Evolutionary conservation across 2,113 vertebrate genomes (phyloP), one percentile per base, ranked within the genome.

Genomic region (Aptenodytes forsteri): DNA sequence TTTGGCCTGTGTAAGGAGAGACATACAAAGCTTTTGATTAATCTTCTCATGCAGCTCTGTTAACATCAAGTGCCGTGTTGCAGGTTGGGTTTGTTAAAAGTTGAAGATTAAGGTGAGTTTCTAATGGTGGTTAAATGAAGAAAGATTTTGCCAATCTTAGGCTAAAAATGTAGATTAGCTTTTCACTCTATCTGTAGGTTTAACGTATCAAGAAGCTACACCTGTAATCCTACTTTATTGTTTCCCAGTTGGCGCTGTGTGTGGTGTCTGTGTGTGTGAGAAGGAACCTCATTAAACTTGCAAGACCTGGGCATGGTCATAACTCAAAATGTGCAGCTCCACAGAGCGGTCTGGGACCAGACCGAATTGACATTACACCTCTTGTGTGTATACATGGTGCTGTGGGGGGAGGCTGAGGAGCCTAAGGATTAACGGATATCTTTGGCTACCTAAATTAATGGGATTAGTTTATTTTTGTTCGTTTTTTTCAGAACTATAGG

Each of bases 11-110:
- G 94, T 95, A 86, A 93, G 79, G 87, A 84, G 96, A 94, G 87
- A 64, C 91, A 81, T 73, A 65, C 88, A 97, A 92, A 97, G 94
- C 82, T 97, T 95, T 95, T 90, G 95, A 95, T 98, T 94, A 96
- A 71, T 96, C 95, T 93, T 96, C 96, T 89, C 49, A 38, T 40
- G 71, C 88, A 82, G 65, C 89, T 97, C 90, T 96, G 62, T 89
- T 98, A 89, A 69, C 46, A 87, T 85, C 47, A 61, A 36, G 90
- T 30, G 44, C 23, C 26, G 3, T 92, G 61, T 86, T 11, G 0
- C 46, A 87, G 69, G 82, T 36, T 38, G 64, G 21, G 11, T 91
- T 97, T 89, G 62, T 91, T 95, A 69, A 83, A 97, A 71, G 89
- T 80, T 81, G 40, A 92, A 95, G 71, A 65, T 94, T 82, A 38